Evolutionary conservation across 2,113 vertebrate genomes (phyloP), one percentile per base, ranked within the genome.

Genomic region (Clarias magur): DNA sequence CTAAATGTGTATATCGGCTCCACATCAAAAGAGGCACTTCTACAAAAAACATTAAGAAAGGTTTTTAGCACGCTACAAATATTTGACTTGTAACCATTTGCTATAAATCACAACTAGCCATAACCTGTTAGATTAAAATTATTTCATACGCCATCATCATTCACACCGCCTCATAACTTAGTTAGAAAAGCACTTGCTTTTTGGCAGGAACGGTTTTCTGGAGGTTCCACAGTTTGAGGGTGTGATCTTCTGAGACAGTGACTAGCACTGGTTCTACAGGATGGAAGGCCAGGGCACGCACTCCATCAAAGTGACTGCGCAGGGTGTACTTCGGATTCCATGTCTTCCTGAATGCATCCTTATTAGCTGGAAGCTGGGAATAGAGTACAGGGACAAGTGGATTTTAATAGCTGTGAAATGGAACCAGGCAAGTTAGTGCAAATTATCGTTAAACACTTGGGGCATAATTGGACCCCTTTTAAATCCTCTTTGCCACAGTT

Each of bases 21-120:
- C 96, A 99, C 98, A 91, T 99, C 98, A 92, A 99, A 97, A 91
- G 98, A 99, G 97, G 98, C 97, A 98, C 97, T 99, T 97, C 98
- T 99, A 89, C 68, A 96, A 94, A 81, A 93, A 65, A 34, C 81
- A 27, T 17, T 16, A 17, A 15, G 30, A 27, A 19, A 86, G 90
- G 85, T 11, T 27, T 21, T 87, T 60, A 85, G 16, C 56, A 63
- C 25, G 34, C n/a, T 16, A 25, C 15, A 34, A 7, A 59, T 16
- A 57, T 79, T 57, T 30, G 13, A 56, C 3, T 15, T 79, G 48
- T 53, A n/a, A 30, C n/a, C 60, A 34, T 12, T 83, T 9, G 9
- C 23, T 30, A 34, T 30, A 34, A 8, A 19, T 73, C 27, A 62
- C 12, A 56, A 30, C 81, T 48, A 67, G 27, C 30, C n/a, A 34